Conservation (phyloP, 2,797 vertebrate species). For the Mionectes olivaceus region DNA sequence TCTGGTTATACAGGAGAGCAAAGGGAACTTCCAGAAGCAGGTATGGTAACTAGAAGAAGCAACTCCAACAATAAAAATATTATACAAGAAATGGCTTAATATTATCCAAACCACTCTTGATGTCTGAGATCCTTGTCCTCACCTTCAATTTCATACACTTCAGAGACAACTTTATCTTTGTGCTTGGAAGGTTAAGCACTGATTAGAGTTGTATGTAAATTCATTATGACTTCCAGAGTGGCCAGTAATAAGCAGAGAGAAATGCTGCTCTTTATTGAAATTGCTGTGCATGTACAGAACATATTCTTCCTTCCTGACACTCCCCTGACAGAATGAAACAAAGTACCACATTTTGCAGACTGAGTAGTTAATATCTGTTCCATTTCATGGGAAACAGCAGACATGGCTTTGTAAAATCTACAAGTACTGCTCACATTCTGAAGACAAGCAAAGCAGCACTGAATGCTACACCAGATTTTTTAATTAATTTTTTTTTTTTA, state of each 20-base stretch:
- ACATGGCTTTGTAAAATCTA: not conserved
- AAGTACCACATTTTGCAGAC: not conserved
- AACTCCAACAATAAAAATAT: not conserved
- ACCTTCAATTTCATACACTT: not conserved
- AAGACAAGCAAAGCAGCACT: not conserved
- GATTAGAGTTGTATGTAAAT: not conserved
- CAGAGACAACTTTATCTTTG: not conserved
- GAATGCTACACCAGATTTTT: not conserved
- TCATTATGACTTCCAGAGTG: not conserved
- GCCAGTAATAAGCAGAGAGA: not conserved
- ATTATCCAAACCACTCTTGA: not conserved
- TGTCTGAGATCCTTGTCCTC: not conserved
- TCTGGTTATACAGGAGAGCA: not conserved
- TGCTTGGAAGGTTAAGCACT: not conserved
- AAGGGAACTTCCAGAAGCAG: not conserved
- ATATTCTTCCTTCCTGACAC: not conserved
- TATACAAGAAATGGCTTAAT: not conserved
- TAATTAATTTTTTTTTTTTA: too few relatives aligned
- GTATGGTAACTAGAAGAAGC: not conserved
- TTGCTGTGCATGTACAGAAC: not conserved
- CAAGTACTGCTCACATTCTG: not conserved
- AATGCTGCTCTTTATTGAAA: not conserved
- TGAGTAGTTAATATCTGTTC: not conserved
- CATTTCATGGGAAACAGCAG: not conserved
- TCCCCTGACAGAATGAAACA: constrained; percentile 5